Evolutionary conservation across 2,797 vertebrate genomes (phyloP).

Genomic region (Hirundo rustica): DNA sequence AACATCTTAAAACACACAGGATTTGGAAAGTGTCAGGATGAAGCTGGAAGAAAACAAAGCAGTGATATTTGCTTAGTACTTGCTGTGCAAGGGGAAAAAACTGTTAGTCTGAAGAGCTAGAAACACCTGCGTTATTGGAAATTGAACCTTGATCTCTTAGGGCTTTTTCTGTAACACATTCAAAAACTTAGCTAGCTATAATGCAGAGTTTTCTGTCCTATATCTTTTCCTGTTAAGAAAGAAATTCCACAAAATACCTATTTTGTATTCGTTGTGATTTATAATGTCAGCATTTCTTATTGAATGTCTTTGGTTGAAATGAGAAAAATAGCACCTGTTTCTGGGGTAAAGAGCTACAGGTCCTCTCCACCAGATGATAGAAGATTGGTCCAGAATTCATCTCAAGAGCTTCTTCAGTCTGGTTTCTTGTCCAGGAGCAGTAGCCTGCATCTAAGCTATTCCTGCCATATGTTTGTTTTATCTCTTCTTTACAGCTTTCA

Average conservation of each 20-base stretch:
- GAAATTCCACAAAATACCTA: neutral
- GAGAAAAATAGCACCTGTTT: neutral
- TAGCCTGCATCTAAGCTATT: neutral
- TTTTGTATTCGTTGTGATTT: neutral
- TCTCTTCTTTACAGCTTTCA: neutral
- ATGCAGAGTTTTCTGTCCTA: neutral
- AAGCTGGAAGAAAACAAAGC: neutral
- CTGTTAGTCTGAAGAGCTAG: neutral
- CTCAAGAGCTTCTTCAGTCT: neutral
- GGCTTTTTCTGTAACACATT: neutral
- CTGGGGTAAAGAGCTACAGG: neutral
- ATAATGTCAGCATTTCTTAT: neutral
- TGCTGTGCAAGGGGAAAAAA: neutral
- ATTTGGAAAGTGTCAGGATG: neutral
- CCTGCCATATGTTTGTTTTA: neutral
- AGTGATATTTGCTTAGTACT: neutral
- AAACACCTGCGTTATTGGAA: neutral
- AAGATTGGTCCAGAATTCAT: neutral
- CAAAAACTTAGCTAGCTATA: neutral
- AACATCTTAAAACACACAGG: neutral
- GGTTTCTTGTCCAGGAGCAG: neutral
- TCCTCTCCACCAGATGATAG: neutral
- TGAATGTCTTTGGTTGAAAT: neutral
- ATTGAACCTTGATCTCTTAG: neutral
- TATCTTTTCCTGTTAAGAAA: neutral